Conservation (phyloP, 2,888 invertebrate genomes). For the Himalopsyche tibetana region DNA sequence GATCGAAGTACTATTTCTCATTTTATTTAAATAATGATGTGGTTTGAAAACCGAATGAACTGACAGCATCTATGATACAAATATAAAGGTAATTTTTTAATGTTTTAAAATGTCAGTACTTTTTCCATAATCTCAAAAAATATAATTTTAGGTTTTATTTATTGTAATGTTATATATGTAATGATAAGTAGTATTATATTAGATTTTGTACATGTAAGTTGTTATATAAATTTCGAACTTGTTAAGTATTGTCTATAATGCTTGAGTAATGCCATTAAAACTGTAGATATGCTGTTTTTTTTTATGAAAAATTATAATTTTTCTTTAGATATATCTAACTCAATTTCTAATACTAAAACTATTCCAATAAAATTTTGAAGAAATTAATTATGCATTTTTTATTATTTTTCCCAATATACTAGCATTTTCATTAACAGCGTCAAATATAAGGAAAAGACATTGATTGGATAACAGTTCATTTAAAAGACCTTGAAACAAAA, state of each 20-base stretch:
- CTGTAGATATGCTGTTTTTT: slow-evolving; percentile 27
- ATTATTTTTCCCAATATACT: no score
- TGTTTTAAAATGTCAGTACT: not conserved
- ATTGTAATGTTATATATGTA: slow-evolving; percentile 21
- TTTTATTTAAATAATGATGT: not conserved
- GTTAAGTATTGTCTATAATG: slow-evolving; percentile 12
- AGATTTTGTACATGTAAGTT: slow-evolving; percentile 34
- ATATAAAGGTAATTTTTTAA: not conserved
- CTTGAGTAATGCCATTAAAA: slow-evolving; percentile 31
- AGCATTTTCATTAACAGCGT: no score
- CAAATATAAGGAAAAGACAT: no score
- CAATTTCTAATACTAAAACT: slow-evolving; percentile 18
- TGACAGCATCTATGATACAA: slow-evolving; percentile 31
- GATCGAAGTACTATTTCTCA: not conserved
- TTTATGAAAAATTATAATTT: not conserved
- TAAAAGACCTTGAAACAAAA: no score
- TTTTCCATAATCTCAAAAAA: slow-evolving; percentile 34
- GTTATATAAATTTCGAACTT: slow-evolving; percentile 26
- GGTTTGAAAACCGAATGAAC: slow-evolving; percentile 41
- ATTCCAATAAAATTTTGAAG: slow-evolving; percentile 41
- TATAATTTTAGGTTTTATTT: slow-evolving; percentile 19
- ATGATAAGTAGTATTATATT: slow-evolving; percentile 14
- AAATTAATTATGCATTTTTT: not conserved
- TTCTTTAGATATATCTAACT: not conserved
- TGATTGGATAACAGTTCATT: no score